A percentile compares a stretch with the other conserved stretches of the same genome.
Conservation (phyloP, 2,113 vertebrate species). For the Panurus biarmicus region DNA sequence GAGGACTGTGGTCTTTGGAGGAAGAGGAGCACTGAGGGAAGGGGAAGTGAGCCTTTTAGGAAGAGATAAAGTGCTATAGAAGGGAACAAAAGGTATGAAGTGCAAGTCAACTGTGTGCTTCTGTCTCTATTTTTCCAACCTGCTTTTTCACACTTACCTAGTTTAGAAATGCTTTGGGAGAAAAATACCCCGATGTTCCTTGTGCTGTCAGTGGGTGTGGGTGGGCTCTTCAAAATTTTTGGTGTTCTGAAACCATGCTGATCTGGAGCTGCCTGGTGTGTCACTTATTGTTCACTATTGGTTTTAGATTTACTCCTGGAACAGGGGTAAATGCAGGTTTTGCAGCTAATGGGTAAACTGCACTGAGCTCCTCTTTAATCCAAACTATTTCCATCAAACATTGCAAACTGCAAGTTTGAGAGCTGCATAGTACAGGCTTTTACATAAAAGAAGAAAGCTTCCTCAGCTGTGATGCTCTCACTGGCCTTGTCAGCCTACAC, state of each 20-base stretch:
- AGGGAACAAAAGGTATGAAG: neutral
- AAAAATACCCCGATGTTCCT: neutral
- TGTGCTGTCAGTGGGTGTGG: accelerated
- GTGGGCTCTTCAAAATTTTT: neutral
- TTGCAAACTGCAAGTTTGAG: neutral
- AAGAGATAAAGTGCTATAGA: neutral
- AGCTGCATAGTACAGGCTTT: neutral
- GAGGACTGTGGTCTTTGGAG: neutral
- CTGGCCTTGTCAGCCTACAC: neutral
- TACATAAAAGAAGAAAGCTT: neutral
- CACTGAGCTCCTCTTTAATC: neutral
- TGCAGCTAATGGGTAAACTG: neutral
- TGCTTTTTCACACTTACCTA: neutral
- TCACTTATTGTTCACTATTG: neutral
- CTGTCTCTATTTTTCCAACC: neutral
- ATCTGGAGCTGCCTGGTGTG: neutral
- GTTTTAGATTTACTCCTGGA: neutral
- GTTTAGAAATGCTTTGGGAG: neutral
- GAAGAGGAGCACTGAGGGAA: neutral
- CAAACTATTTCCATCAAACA: neutral
- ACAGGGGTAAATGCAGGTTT: neutral
- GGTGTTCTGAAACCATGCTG: neutral
- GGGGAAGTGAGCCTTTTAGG: neutral
- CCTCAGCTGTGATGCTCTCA: neutral
- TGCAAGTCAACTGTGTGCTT: neutral